phyloP scores from a whole-genome alignment of 1,140 invertebrate species.

The Apis dorsata region DNA sequence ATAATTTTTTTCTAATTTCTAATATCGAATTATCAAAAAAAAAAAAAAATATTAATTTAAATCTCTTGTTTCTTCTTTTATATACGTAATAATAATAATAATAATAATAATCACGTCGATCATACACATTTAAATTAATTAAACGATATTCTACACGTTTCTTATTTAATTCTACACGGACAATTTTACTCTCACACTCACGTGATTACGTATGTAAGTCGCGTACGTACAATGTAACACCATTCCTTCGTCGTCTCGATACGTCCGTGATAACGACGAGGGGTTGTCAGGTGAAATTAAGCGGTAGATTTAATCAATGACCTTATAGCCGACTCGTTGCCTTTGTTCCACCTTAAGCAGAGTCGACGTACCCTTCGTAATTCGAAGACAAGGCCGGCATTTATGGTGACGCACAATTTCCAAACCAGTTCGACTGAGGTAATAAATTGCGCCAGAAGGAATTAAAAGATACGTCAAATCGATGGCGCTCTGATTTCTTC shows the following conservation, averaged over 20 bases:
- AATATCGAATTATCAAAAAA: no score
- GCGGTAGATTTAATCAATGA: slow-evolving; percentile 52
- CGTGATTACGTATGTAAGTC: neutral
- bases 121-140: neutral
- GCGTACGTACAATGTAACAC: neutral
- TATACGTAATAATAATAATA: no score
- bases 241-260: neutral
- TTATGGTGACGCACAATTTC: slow-evolving; percentile 30
- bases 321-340: neutral
- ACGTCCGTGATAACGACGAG: slow-evolving; percentile 7
- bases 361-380: slow-evolving; percentile 20
- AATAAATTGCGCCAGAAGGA: slow-evolving; percentile 13
- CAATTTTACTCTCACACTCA: neutral
- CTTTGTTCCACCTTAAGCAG: slow-evolving; percentile 15
- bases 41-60: no score
- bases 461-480: slow-evolving; percentile 6
- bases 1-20: no score
- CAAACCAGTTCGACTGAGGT: slow-evolving; percentile 25
- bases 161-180: neutral
- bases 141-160: neutral
- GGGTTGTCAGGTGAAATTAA: slow-evolving; percentile 34
- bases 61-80: no score
- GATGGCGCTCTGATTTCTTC: neutral
- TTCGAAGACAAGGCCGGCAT: slow-evolving; percentile 24
- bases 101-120: no score